Evolutionary conservation across 2,797 vertebrate species (phyloP).

Genomic region (Acipenser transmontanus): DNA sequence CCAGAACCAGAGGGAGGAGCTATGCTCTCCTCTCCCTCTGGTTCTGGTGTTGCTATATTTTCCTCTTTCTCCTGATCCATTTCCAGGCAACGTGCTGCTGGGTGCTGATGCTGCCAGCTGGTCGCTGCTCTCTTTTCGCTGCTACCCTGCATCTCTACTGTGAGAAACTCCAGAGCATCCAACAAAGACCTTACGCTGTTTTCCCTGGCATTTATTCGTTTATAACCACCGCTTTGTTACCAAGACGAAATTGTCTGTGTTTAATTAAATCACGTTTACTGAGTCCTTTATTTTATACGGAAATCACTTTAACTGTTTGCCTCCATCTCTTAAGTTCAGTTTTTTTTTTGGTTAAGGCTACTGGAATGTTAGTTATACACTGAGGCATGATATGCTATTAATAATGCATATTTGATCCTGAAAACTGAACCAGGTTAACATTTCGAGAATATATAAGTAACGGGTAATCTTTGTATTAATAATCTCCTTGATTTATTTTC

Average conservation of each 20-base stretch:
- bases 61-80: conserved; percentile 56
- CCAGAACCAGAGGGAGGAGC: no score
- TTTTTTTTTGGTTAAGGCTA: conserved; percentile 36
- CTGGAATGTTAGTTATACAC: conserved; percentile 32
- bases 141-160: no score
- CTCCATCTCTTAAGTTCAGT: conserved; percentile 64
- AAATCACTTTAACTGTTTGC: no score
- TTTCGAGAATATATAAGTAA: conserved; percentile 26
- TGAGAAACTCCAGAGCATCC: no score
- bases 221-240: no score
- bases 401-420: background rate
- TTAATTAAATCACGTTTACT: no score
- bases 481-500: conserved; percentile 15
- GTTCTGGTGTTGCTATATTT: conserved; percentile 16
- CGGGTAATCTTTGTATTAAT: conserved; percentile 8
- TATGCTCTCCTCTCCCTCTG: conserved; percentile 10
- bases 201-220: no score
- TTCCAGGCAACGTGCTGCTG: conserved; percentile 71
- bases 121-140: conserved; percentile 15
- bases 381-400: conserved; percentile 34
- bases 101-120: conserved; percentile 58
- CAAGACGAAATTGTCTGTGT: no score
- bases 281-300: no score
- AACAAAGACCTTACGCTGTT: no score
- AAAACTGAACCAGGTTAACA: conserved; percentile 27